Evolutionary conservation across 2,797 vertebrate species (phyloP), one percentile per base, ranked within the genome.

Genomic region (Acanthopagrus latus): DNA sequence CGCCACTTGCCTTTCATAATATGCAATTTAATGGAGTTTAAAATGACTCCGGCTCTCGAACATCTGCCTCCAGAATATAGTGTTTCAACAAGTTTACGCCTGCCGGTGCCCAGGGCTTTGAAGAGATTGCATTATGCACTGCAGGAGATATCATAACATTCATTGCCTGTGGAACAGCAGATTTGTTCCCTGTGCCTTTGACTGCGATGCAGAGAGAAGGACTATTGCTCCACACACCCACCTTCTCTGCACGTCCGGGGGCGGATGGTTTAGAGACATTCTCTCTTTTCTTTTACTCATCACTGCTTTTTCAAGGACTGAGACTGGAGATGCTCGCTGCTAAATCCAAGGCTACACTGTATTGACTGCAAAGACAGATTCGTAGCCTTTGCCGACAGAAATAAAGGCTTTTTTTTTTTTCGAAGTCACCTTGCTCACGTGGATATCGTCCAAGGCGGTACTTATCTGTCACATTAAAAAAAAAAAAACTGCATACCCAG

Each of bases 211-310:
- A 85, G 88, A 89, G 83, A 86, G 89, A 90, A 33, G 85, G 86
- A 90, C 91, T 91, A 91, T 76, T 90, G 93, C 91, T 94, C 88
- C 87, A 89, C 86, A 94, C 94, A 87, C 95, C 94, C 94, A 95
- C 95, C 91, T 94, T 86, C 94, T 91, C 91, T 86, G 91, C 76
- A 76, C 76, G 86, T 93, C 91, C 66, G 94, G 88, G 92, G 95
- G 95, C 73, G 94, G 95, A 91, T 91, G 92, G 90, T 92, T 93
- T 92, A 86, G 78, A 93, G 94, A 93, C 89, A 78, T 89, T 93
- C 91, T 90, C 89, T 91, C 82, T 91, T 91, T 90, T 89, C 86
- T 90, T 89, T 91, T 88, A 90, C 85, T 92, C 88, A 86, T 89
- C 85, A 66, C 85, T 74, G 82, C 83, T 89, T 88, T 82, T 88